Base-by-base conservation (phyloP, 2,113 vertebrate species). In the Tachycineta bicolor region DNA sequence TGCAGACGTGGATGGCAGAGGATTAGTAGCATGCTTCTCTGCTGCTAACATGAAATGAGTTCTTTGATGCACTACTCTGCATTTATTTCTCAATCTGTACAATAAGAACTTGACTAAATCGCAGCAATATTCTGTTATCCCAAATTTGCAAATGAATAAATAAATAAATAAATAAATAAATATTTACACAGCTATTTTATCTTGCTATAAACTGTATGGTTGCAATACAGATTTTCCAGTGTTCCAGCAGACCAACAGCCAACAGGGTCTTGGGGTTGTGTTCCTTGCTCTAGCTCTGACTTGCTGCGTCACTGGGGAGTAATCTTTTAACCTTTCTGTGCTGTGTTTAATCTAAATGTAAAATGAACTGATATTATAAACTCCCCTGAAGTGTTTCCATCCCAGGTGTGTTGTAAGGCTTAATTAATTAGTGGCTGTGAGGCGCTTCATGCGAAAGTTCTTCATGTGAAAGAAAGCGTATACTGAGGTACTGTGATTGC, bases 361-460 rank as follows among this genome's bases (percentile, higher is more conserved):
- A 93, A 94, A 95, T 89, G 79, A 93, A 87, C 44, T 49, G 60
- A 64, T 78, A 83, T 58, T 85, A 94, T 78, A 84, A 95, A 89
- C 68, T 47, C 3, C 11, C 50, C 75, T 88, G 46, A 90, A 88
- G 63, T 69, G 24, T 69, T 94, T 94, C 56, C 41, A 87, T 84
- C 91, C 91, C 89, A 91, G 62, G 87, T 87, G 76, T 83, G 56
- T 74, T 87, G 83, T 95, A 93, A 81, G 39, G 24, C n/a, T 94
- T 93, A 90, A 93, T 96, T 92, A 94, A 93, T 87, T 71, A 75
- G 28, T n/a, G 34, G 55, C 73, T 81, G 34, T 83, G 60, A 95
- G 91, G 41, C 47, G 87, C 28, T 87, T 87, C 33, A 58, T 58
- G 22, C 0, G 2, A 16, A 60, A 93, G 43, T 28, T 87, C 62